Conservation (phyloP, 2,113 vertebrate genomes). For the Brachyhypopomus occidentalis region DNA sequence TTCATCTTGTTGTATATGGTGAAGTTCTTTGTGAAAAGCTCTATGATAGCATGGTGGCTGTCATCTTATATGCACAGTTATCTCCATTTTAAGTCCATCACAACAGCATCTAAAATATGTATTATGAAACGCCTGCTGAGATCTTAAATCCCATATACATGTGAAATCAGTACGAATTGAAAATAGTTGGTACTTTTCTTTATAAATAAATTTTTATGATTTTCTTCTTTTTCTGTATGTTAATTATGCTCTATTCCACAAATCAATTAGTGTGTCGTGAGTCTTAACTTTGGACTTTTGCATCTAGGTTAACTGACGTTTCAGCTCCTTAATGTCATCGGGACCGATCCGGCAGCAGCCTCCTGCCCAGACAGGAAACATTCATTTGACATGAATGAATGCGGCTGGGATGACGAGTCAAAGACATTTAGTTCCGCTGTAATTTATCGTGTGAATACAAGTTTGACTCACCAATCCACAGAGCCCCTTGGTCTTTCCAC, state of each 20-base stretch:
- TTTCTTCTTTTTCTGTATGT: conserved; percentile 53
- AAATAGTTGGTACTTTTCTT: conserved; percentile 61
- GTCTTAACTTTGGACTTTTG: background rate
- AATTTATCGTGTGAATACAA: background rate
- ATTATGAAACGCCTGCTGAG: conserved; percentile 34
- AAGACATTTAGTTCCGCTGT: background rate
- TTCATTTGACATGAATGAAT: background rate
- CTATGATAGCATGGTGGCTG: conserved; percentile 56
- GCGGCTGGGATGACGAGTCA: background rate
- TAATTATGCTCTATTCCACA: conserved; percentile 22
- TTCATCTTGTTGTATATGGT: conserved; percentile 30
- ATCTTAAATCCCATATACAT: conserved; percentile 40
- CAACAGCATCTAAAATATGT: conserved; percentile 42
- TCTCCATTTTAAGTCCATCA: conserved; percentile 28
- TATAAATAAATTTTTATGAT: conserved; percentile 67
- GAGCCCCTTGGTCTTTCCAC: conserved; percentile 75
- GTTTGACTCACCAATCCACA: conserved; percentile 73
- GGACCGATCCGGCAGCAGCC: conserved; percentile 77
- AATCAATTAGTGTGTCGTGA: background rate
- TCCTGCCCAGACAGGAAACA: conserved; percentile 61
- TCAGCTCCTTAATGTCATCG: conserved; percentile 66
- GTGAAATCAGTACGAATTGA: conserved; percentile 51
- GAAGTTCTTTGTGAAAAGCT: conserved; percentile 47
- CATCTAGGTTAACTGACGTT: conserved; percentile 41
- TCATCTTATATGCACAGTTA: conserved; percentile 46